Evolutionary conservation across 2,888 invertebrate species (phyloP).

Genomic region (Pyrrhosoma nymphula): DNA sequence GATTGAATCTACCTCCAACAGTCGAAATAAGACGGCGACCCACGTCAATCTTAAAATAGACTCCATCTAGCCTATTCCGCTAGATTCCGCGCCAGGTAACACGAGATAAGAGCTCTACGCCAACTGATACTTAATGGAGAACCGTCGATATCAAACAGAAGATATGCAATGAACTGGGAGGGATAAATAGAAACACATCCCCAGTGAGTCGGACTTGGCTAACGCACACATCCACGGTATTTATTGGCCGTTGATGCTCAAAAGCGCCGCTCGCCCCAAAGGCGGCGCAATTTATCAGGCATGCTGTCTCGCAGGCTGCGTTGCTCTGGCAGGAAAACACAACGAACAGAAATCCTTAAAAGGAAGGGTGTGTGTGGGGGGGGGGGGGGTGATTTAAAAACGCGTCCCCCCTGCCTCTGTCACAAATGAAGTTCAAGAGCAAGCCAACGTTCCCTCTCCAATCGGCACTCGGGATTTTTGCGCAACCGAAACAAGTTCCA

Average conservation of each 20-base stretch:
- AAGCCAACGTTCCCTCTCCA: background rate
- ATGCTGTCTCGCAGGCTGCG: too few relatives aligned
- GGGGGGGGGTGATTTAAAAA: background rate
- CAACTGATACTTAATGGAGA: background rate
- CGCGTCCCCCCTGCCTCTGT: background rate
- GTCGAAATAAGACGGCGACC: too few relatives aligned
- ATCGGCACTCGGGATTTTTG: background rate
- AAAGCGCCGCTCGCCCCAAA: background rate
- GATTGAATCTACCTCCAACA: too few relatives aligned
- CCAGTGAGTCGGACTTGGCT: background rate
- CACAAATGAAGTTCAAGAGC: constrained; percentile 17
- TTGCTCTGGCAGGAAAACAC: too few relatives aligned
- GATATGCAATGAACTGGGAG: background rate
- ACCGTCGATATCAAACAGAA: background rate
- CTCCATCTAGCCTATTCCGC: too few relatives aligned
- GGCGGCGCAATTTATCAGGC: too few relatives aligned
- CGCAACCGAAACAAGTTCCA: background rate
- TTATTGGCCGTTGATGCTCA: background rate
- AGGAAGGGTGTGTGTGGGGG: too few relatives aligned
- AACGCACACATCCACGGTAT: background rate
- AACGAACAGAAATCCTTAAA: background rate
- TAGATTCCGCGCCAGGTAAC: too few relatives aligned
- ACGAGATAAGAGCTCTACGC: background rate
- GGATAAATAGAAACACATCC: background rate
- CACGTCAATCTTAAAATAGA: too few relatives aligned